Percentiles rank a stretch among this genome's conserved stretches.
Conservation (phyloP, 2,113 vertebrate genomes). For the Menura novaehollandiae region DNA sequence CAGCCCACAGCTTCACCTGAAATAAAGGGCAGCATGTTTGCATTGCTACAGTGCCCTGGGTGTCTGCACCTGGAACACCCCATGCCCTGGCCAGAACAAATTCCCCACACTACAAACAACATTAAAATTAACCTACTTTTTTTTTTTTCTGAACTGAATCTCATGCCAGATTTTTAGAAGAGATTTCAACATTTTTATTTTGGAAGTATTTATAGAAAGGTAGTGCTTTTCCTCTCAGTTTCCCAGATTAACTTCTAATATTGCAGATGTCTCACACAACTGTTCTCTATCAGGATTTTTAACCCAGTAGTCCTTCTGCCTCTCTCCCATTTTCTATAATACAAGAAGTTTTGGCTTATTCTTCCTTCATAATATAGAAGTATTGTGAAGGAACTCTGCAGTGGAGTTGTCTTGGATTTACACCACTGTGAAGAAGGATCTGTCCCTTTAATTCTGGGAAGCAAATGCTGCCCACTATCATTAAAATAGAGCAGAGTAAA, state of each 20-base stretch:
- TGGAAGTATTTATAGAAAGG: not conserved
- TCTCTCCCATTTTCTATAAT: not conserved
- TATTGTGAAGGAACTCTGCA: not conserved
- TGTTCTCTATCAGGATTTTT: not conserved
- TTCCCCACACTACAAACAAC: not conserved
- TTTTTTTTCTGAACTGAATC: not conserved
- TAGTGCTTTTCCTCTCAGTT: not conserved
- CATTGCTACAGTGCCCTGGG: not conserved
- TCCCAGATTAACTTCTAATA: not conserved
- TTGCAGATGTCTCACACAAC: not conserved
- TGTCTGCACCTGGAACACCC: not conserved
- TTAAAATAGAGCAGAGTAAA: not conserved
- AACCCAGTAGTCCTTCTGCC: not conserved
- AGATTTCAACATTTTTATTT: not conserved
- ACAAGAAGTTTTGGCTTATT: not conserved
- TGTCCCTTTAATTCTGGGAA: not conserved
- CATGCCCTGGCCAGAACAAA: not conserved
- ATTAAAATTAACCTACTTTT: not conserved
- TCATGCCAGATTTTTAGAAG: not conserved
- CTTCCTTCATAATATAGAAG: not conserved
- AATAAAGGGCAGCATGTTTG: not conserved
- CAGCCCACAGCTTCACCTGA: not conserved
- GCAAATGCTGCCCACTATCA: not conserved
- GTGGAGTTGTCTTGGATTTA: not conserved
- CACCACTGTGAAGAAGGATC: not conserved